Base-by-base conservation (phyloP, 2,113 vertebrate species). In the Paedocypris sp. region DNA sequence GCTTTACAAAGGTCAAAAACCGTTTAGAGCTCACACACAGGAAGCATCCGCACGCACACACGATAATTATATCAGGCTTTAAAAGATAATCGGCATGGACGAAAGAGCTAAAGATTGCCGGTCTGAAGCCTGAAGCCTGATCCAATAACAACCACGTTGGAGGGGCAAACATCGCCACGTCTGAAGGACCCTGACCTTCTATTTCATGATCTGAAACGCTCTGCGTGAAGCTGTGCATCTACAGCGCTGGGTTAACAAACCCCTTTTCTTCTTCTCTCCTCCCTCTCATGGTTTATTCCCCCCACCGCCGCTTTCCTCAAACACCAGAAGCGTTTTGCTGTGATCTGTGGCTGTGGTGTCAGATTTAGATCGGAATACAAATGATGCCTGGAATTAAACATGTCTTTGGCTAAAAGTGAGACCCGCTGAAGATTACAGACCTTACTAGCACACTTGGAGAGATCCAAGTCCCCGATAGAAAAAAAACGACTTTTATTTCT, bases 101-200 rank as follows among this genome's bases (percentile, higher is more conserved):
- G 32, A 57, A 15, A 19, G 38, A 41, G 19, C 7, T 18, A 41
- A 26, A 43, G 53, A 57, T 32, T 57, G 53, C 25, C 16, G 10
- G 6, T 6, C 16, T 42, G 53, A 26, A 54, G 29, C 65, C 73
- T 63, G 71, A 74, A 75, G 78, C 75, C 76, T 79, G 73, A 81
- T 79, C 80, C 46, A 64, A 77, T 78, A 65, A 74, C 73, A 66
- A 75, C 78, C 74, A 79, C 79, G 62, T 59, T 66, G 66, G 68
- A 75, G 75, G 69, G 71, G 6, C 36, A 29, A 9, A 28, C 10
- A 31, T 31, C 26, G 7, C 15, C 39, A 29, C 43, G 20, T 52
- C 22, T 42, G 15, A 41, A 32, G 5, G 15, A 18, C 10, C 20
- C 28, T 19, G 23, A 42, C 11, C 15, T 57, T 57, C 15, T 9